Conservation (phyloP, 2,888 invertebrate species). For the Nymphalis urticae region DNA sequence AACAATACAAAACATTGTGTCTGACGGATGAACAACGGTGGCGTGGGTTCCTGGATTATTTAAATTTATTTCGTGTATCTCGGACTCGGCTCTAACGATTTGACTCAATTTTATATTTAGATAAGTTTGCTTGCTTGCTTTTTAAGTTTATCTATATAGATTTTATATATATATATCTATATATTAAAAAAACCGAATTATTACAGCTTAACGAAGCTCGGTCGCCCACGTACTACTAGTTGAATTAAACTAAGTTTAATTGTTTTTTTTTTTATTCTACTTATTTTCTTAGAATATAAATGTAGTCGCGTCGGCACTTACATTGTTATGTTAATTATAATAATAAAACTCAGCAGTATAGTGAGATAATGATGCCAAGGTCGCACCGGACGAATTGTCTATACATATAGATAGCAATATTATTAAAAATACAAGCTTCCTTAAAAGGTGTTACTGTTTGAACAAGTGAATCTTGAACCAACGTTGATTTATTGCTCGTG, state of each 20-base stretch:
- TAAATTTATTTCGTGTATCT: neutral
- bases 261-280: neutral
- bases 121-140: no score
- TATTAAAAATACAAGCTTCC: conserved; percentile 39
- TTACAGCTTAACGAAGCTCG: no score
- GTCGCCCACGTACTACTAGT: no score
- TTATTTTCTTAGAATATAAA: neutral
- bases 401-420: conserved; percentile 29
- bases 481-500: conserved; percentile 26
- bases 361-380: conserved; percentile 59
- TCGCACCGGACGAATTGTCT: conserved; percentile 33
- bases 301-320: conserved; percentile 14
- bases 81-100: no score
- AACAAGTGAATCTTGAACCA: conserved; percentile 40
- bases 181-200: no score
- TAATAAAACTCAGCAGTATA: conserved; percentile 49
- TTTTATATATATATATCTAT: no score
- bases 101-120: no score
- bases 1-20: neutral
- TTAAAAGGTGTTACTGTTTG: conserved; percentile 37
- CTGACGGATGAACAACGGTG: neutral
- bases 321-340: conserved; percentile 47
- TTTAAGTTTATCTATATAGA: no score
- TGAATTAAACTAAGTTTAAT: neutral
- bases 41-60: neutral